These are phyloP conservation scores for Drosophila merina DNA, from an alignment of 2,888 invertebrate species.

Conservation along the genomic window DNA sequence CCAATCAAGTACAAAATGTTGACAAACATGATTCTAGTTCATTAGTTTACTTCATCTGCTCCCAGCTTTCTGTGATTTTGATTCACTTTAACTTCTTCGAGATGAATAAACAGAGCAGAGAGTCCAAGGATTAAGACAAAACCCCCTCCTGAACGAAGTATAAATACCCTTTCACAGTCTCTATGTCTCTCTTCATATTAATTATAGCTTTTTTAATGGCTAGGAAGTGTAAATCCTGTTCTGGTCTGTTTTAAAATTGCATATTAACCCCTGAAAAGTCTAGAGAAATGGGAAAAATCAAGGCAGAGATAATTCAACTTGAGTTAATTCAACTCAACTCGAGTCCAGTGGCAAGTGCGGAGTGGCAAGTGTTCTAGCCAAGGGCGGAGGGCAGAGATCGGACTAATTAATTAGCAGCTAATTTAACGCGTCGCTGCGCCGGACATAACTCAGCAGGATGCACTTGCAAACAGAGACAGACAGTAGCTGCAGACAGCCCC, in stretches of 20 bases:
- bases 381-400: constrained; percentile 15
- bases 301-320: constrained; percentile 21
- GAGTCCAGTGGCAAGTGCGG: constrained; percentile 8
- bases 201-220: too few species aligned
- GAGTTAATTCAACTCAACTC: constrained; percentile 21
- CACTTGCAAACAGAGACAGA: constrained; percentile 24
- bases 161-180: not conserved
- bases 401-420: constrained; percentile 76
- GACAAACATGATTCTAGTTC: not conserved
- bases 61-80: constrained; percentile 43
- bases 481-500: not conserved
- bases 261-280: not conserved
- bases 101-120: constrained; percentile 7
- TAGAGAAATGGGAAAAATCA: not conserved
- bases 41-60: constrained; percentile 20
- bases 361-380: not conserved
- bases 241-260: too few species aligned
- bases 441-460: constrained; percentile 58
- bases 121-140: not conserved
- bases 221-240: not conserved
- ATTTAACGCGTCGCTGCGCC: constrained; percentile 69
- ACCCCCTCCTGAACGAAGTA: not conserved
- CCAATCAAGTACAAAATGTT: constrained; percentile 10
- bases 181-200: too few species aligned
- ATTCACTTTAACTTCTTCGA: constrained; percentile 42